Evolutionary conservation across 2,888 invertebrate genomes (phyloP), one percentile per base, ranked within the genome.

Genomic region (Drosophila buzzatii): DNA sequence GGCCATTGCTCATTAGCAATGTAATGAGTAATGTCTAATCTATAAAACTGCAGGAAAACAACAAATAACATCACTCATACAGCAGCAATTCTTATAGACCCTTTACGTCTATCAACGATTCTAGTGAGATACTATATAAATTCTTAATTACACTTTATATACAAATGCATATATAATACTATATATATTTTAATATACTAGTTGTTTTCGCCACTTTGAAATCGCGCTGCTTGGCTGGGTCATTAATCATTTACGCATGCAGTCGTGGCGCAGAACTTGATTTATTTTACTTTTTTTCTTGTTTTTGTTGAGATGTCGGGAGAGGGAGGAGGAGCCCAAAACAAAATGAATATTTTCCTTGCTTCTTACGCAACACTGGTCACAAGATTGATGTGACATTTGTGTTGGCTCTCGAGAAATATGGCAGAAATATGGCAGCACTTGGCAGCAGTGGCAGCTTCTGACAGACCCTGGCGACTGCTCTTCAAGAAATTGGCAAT

Each of bases 331-430:
- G 49, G 12, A 18, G 10, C 47, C 51, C 39, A 70, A 81, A 79
- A 67, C 81, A 85, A 85, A 88, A 85, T 85, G 85, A 85, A 85
- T 85, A 85, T 85, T 85, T 85, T 85, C 85, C 64, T 88, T 79
- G 61, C 81, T 79, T 75, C 83, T 88, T 85, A 88, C 85, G 88
- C 85, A 85, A 88, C 88, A 85, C 88, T 88, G 85, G 85, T 74
- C 89, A 76, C 68, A 89, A 90, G 90, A 90, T 91, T 91, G 91
- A 90, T 90, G 90, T 88, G 90, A 85, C 90, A 84, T 91, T 90
- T 85, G 88, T 80, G 89, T 72, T 76, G 86, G 86, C 80, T 72
- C 82, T 78, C 73, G 71, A 70, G 73, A 72, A 80, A 81, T 79
- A 79, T 81, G 81, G 79, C 78, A 84, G 82, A 84, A 85, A 87